Conservation (phyloP, 2,113 vertebrate genomes). For the Delphinapterus leucas region DNA sequence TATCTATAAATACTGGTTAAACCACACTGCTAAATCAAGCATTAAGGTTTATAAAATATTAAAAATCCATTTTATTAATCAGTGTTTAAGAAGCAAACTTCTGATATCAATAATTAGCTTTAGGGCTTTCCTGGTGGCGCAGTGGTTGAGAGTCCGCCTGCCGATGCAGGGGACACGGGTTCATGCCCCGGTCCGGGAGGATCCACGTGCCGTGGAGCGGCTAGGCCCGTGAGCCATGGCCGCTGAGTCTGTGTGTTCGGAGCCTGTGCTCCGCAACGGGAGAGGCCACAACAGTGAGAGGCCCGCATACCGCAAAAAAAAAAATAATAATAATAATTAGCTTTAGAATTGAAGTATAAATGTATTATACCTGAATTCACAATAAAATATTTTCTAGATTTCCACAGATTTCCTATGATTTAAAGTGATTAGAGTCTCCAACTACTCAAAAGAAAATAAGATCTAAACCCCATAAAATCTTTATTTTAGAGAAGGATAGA, state of each 20-base stretch:
- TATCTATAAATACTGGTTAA: not conserved
- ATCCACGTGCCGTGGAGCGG: no score
- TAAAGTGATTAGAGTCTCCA: not conserved
- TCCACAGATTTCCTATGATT: not conserved
- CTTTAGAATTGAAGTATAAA: not conserved
- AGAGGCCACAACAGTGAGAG: no score
- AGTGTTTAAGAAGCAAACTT: not conserved
- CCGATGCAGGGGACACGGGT: no score
- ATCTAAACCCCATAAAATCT: not conserved
- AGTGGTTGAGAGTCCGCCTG: no score
- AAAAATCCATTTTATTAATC: not conserved
- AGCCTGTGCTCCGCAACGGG: no score
- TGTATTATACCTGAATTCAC: not conserved
- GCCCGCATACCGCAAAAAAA: no score
- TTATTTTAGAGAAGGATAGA: not conserved
- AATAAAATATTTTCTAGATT: not conserved
- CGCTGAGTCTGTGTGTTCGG: no score
- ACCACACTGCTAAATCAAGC: not conserved
- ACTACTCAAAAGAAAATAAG: not conserved
- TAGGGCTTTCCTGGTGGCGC: no score
- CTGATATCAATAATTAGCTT: not conserved
- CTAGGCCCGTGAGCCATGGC: no score
- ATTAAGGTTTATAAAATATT: constrained; percentile 12
- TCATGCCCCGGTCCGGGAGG: no score
- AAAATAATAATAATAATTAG: no score